These are phyloP conservation scores for Rhadinocentrus ornatus DNA, from an alignment of 2,797 vertebrate species.

Conservation along the genomic window DNA sequence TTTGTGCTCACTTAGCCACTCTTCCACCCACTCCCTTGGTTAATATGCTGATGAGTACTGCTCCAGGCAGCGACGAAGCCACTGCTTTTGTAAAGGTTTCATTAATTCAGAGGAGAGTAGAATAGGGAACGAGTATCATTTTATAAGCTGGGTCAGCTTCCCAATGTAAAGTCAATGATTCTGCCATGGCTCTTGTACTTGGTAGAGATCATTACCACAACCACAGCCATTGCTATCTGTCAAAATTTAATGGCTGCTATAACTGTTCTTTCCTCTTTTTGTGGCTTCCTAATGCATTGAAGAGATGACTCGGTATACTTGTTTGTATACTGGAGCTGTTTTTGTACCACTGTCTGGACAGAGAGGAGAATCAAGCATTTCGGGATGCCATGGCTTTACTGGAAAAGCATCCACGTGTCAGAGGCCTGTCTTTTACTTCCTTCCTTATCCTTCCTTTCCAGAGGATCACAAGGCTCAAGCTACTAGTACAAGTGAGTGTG, in stretches of 20 bases:
- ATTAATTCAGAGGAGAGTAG: neutral
- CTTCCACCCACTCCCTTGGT: neutral
- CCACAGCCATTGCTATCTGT: neutral
- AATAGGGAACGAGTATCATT: neutral
- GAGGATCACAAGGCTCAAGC: slow-evolving; percentile 94
- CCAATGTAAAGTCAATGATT: neutral
- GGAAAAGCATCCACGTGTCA: slow-evolving; percentile 90
- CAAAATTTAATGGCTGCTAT: neutral
- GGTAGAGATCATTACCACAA: neutral
- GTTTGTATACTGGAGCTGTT: neutral
- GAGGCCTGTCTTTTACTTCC: slow-evolving; percentile 93
- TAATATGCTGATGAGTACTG: neutral
- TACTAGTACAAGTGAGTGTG: slow-evolving; percentile 89
- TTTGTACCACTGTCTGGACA: slow-evolving; percentile 58
- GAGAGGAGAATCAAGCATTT: slow-evolving; percentile 91
- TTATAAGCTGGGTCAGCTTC: too few species aligned
- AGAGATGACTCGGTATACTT: neutral
- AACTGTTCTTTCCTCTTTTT: neutral
- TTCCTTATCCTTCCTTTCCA: slow-evolving; percentile 98
- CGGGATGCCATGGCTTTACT: slow-evolving; percentile 88
- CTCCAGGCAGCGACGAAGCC: neutral
- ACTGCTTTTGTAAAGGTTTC: neutral
- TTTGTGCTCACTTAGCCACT: too few species aligned
- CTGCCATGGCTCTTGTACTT: neutral
- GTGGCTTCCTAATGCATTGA: too few species aligned